These are phyloP conservation scores for Drosophila setosimentum DNA, from an alignment of 2,888 invertebrate genomes.

Conservation along the genomic window DNA sequence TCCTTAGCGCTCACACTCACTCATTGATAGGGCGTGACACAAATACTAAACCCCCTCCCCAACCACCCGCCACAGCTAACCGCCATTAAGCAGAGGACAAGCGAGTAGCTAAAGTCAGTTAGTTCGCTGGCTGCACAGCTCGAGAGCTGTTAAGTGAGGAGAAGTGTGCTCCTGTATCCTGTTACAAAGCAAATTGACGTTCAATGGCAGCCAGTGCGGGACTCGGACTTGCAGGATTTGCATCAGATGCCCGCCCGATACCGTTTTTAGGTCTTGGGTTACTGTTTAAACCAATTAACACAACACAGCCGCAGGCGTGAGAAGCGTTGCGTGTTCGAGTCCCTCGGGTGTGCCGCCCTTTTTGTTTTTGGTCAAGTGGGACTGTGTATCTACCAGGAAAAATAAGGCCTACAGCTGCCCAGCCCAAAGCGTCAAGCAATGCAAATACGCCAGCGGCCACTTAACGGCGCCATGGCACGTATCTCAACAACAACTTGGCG, in stretches of 20 bases:
- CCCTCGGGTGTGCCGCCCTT: slow-evolving; percentile 41
- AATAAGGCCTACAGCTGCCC: slow-evolving; percentile 20
- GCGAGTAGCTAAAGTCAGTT: slow-evolving; percentile 27
- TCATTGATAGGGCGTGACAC: slow-evolving; percentile 62
- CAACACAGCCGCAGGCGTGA: slow-evolving; percentile 34
- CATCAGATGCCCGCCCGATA: slow-evolving; percentile 40
- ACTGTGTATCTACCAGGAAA: slow-evolving; percentile 18
- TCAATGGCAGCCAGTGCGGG: slow-evolving; percentile 41
- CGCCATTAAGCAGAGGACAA: slow-evolving; percentile 46
- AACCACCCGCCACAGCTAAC: slow-evolving; percentile 23
- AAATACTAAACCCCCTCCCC: slow-evolving; percentile 29
- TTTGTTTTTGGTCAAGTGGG: slow-evolving; percentile 40
- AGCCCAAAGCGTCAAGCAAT: slow-evolving; percentile 49
- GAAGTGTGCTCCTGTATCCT: slow-evolving; percentile 37
- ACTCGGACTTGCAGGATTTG: slow-evolving; percentile 53
- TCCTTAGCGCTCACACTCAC: slow-evolving; percentile 35
- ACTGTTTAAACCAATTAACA: slow-evolving; percentile 81
- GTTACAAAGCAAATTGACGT: slow-evolving; percentile 79
- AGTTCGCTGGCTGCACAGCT: slow-evolving; percentile 14
- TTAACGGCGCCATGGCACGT: slow-evolving; percentile 57
- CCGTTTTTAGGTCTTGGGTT: slow-evolving; percentile 55
- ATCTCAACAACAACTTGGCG: slow-evolving; percentile 3
- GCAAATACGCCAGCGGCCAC: slow-evolving; percentile 71
- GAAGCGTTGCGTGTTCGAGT: slow-evolving; percentile 46
- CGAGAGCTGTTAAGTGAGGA: background rate